Percentiles rank a stretch among this genome's conserved stretches.
phyloP scores from a whole-genome alignment of 2,113 vertebrate genomes.

The Colossoma macropomum region DNA sequence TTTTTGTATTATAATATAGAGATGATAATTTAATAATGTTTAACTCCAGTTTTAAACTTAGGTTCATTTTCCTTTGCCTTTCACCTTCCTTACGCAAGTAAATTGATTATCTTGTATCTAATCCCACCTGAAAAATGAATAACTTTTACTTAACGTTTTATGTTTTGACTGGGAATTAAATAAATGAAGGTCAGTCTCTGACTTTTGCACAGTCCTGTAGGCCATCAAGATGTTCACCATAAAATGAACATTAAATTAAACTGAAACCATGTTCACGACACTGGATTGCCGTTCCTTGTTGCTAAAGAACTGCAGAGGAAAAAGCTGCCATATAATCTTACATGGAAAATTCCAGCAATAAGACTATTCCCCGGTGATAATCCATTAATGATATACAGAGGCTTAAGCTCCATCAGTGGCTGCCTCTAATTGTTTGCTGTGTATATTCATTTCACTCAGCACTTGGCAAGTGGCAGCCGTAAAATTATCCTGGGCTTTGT shows the following conservation, averaged over 20 bases:
- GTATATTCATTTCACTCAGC: constrained; percentile 61
- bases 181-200: no score
- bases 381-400: constrained; percentile 1
- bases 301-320: neutral
- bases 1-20: no score
- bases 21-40: no score
- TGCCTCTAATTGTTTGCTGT: constrained; percentile 8
- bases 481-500: constrained; percentile 33
- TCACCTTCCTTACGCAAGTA: no score
- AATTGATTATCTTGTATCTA: no score
- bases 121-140: no score
- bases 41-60: no score
- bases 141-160: no score
- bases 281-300: neutral
- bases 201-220: no score
- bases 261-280: neutral
- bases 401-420: constrained; percentile 37
- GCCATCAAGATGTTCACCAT: neutral
- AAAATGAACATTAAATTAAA: neutral
- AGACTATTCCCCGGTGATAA: constrained; percentile 32
- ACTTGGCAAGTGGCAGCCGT: constrained; percentile 64
- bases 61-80: no score
- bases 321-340: neutral
- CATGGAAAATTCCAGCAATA: constrained; percentile 30
- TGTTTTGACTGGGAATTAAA: no score